These are phyloP conservation scores for Seira sanloemensis DNA, from an alignment of 2,888 invertebrate species.

Conservation along the genomic window DNA sequence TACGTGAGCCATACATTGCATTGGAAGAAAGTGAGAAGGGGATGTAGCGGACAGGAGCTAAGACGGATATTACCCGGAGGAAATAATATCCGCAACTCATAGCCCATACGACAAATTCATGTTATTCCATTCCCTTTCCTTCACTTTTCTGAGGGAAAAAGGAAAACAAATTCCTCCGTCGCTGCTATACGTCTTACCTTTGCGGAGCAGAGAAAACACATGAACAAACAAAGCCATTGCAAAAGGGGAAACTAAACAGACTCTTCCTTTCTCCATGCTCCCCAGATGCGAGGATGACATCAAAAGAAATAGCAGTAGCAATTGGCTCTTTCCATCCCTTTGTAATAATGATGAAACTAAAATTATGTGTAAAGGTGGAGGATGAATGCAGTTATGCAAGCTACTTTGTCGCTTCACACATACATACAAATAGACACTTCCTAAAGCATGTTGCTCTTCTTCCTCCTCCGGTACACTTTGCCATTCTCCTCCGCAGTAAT, in stretches of 20 bases:
- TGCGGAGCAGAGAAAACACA: not conserved
- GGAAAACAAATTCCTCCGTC: not conserved
- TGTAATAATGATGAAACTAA: not conserved
- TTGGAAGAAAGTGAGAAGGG: constrained; percentile 9
- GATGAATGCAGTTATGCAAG: constrained; percentile 6
- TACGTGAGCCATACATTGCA: constrained; percentile 23
- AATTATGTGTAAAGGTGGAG: not conserved
- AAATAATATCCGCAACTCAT: constrained; percentile 64
- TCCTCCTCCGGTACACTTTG: constrained; percentile 11
- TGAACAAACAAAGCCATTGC: not conserved
- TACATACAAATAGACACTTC: constrained; percentile 7
- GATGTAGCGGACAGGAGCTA: constrained; percentile 55
- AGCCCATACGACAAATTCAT: constrained; percentile 60
- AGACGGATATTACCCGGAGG: constrained; percentile 65
- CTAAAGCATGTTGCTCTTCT: constrained; percentile 22
- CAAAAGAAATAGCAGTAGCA: constrained; percentile 53
- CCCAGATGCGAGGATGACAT: constrained; percentile 31
- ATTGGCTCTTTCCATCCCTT: constrained; percentile 35
- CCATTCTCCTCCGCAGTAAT: constrained; percentile 51
- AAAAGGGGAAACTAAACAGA: not conserved
- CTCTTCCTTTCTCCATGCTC: not conserved
- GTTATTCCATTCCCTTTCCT: constrained; percentile 43
- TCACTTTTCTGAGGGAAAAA: not conserved
- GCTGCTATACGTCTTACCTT: not conserved
- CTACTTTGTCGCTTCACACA: too few relatives aligned